Conservation (phyloP, 2,888 invertebrate species). For the Galeruca laticollis region DNA sequence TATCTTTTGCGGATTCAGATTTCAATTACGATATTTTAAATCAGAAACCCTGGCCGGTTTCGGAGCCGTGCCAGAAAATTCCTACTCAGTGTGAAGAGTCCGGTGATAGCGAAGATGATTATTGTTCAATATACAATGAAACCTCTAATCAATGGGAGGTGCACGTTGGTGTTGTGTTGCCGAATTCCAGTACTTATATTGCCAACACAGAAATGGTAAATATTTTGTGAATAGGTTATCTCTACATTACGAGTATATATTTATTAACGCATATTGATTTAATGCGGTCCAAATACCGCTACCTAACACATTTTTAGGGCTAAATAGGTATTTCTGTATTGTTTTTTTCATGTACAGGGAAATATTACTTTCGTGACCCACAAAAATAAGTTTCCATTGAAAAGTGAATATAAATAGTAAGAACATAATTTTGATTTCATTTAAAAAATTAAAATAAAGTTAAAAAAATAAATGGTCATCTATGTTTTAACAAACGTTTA, state of each 20-base stretch:
- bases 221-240: conserved; percentile 18
- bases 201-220: conserved; percentile 67
- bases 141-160: conserved; percentile 72
- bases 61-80: conserved; percentile 37
- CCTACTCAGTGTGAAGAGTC: conserved; percentile 34
- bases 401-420: no score
- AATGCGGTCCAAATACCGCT: background rate
- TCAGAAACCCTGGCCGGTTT: conserved; percentile 49
- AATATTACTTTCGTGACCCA: no score
- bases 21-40: conserved; percentile 51
- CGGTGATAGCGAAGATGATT: conserved; percentile 14
- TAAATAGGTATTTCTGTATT: background rate
- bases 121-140: conserved; percentile 45
- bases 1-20: conserved; percentile 38
- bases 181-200: conserved; percentile 71
- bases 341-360: background rate
- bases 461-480: no score
- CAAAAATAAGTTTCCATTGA: no score
- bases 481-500: no score
- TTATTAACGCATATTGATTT: conserved; percentile 1
- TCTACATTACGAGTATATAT: background rate
- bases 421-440: no score
- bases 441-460: no score
- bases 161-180: conserved; percentile 75
- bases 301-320: background rate